These are phyloP conservation scores for Anthopleura xanthogrammica DNA, from an alignment of 92 coral and sea anemone species.

Conservation along the genomic window DNA sequence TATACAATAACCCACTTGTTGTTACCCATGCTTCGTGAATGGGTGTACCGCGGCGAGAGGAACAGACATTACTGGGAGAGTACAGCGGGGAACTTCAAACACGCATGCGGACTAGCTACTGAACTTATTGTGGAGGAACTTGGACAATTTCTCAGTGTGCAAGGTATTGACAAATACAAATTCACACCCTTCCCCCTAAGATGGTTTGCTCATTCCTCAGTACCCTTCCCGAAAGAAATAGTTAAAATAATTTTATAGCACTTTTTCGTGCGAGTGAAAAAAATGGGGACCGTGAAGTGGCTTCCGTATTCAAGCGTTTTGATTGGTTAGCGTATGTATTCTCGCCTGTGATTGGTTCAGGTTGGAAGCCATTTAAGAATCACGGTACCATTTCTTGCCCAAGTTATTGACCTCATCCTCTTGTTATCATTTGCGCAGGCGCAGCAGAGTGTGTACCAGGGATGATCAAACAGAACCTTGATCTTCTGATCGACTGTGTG, in stretches of 20 bases:
- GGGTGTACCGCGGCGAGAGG: slow-evolving; percentile 95
- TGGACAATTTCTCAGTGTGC: slow-evolving; percentile 85
- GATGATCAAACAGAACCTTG: slow-evolving; percentile 89
- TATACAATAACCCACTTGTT: slow-evolving; percentile 82
- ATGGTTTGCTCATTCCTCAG: not conserved
- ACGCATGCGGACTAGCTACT: slow-evolving; percentile 99
- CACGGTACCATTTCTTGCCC: not conserved
- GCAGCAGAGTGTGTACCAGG: slow-evolving; percentile 97
- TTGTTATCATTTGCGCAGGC: slow-evolving; percentile 43
- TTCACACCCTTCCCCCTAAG: not conserved
- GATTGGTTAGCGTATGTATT: not conserved
- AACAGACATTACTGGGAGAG: slow-evolving; percentile 92
- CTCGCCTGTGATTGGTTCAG: too few relatives aligned
- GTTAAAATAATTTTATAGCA: too few relatives aligned
- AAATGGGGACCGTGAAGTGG: too few relatives aligned
- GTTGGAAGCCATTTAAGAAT: not conserved
- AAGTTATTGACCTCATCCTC: too few relatives aligned
- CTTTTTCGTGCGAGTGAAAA: too few relatives aligned
- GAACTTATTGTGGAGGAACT: slow-evolving; percentile 93
- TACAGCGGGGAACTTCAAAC: slow-evolving; percentile 98
- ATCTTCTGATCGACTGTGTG: slow-evolving; percentile 83
- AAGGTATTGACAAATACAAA: slow-evolving; percentile 58
- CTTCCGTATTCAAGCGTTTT: not conserved
- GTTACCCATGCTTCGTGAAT: slow-evolving; percentile 91
- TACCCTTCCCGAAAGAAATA: not conserved